Conservation (phyloP, 1,140 invertebrate species). For the Zaprionus capensis region DNA sequence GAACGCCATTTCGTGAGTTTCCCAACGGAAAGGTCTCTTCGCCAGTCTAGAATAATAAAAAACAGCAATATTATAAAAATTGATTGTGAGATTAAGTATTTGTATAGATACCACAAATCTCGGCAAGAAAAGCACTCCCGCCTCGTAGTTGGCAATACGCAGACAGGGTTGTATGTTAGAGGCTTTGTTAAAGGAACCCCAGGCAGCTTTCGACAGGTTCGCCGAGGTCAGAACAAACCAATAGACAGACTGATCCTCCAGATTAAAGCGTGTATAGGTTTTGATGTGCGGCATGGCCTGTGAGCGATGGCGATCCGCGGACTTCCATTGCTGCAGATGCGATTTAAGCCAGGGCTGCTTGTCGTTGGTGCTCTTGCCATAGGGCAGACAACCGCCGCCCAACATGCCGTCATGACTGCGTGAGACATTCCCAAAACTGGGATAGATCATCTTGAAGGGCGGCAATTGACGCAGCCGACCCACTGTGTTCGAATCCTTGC, state of each 20-base stretch:
- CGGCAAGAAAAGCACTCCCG: constrained; percentile 95
- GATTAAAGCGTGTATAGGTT: constrained; percentile 91
- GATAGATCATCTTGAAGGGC: constrained; percentile 86
- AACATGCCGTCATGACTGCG: constrained; percentile 92
- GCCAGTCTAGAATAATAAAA: constrained; percentile 61
- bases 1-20: constrained; percentile 83
- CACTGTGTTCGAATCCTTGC: constrained; percentile 84
- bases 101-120: constrained; percentile 88
- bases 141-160: constrained; percentile 95
- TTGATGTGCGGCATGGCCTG: constrained; percentile 97
- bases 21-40: constrained; percentile 81
- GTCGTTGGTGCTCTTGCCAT: constrained; percentile 90
- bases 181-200: constrained; percentile 91
- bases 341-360: constrained; percentile 94
- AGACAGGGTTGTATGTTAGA: constrained; percentile 86
- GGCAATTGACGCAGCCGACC: constrained; percentile 72
- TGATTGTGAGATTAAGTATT: background rate
- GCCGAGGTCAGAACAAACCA: constrained; percentile 96
- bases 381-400: constrained; percentile 96
- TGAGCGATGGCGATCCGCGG: constrained; percentile 87
- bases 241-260: constrained; percentile 88
- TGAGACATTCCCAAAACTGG: constrained; percentile 91
- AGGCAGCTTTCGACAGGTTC: constrained; percentile 97
- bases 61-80: background rate
- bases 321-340: constrained; percentile 94